A percentile compares a stretch with the other conserved stretches of the same genome.
These are phyloP conservation scores for Argyresthia albistria DNA, from an alignment of 2,888 invertebrate species.

Conservation along the genomic window DNA sequence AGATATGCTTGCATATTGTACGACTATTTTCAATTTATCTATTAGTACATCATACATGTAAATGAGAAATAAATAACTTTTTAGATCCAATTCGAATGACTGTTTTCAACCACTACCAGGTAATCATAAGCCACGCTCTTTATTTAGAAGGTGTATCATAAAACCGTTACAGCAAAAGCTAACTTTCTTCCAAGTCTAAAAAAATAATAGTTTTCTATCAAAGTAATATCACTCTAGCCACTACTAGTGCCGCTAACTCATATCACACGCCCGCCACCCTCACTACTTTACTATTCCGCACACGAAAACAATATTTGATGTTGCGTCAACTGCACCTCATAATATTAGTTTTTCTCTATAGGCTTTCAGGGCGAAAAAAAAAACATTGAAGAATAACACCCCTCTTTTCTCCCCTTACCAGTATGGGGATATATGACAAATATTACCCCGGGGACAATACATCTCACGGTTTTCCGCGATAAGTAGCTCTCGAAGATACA, in stretches of 20 bases:
- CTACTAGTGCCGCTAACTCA: background rate
- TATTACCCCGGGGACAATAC: constrained; percentile 51
- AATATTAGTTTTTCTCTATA: constrained; percentile 3
- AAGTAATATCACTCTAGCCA: background rate
- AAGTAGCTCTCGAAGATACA: constrained; percentile 56
- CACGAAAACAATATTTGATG: constrained; percentile 1
- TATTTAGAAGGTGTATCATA: background rate
- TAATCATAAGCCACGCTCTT: no score
- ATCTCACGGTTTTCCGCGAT: constrained; percentile 47
- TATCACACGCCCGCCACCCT: background rate
- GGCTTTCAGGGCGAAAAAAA: background rate
- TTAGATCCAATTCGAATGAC: no score
- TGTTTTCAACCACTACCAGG: background rate
- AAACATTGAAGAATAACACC: constrained; percentile 12
- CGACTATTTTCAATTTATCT: no score
- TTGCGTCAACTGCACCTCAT: constrained; percentile 3
- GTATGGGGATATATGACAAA: constrained; percentile 36
- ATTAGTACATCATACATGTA: no score
- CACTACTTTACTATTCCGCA: background rate
- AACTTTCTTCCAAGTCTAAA: background rate
- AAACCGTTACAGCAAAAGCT: background rate
- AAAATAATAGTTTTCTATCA: background rate
- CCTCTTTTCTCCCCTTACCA: constrained; percentile 21
- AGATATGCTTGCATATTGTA: no score
- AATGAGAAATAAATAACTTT: no score